These are phyloP conservation scores for Carduelis carduelis DNA, from an alignment of 2,797 vertebrate species.

Conservation along the genomic window DNA sequence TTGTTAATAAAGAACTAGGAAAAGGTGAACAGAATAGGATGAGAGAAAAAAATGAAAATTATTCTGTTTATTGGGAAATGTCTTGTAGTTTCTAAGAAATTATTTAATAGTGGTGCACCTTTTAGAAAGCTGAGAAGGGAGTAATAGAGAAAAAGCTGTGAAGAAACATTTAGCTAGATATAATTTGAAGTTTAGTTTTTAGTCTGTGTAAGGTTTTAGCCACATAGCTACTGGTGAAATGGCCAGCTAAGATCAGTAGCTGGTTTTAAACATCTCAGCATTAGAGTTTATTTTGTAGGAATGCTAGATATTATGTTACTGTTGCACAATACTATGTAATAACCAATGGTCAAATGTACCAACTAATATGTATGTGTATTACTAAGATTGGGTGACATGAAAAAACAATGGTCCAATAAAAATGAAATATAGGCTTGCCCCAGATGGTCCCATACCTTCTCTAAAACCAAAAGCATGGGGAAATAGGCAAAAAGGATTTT, in stretches of 20 bases:
- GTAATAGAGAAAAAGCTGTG: not conserved
- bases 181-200: not conserved
- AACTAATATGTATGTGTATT: not conserved
- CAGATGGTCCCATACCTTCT: not conserved
- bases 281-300: not conserved
- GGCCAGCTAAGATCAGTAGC: not conserved
- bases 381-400: not conserved
- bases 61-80: not conserved
- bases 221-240: not conserved
- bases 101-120: not conserved
- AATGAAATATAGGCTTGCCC: not conserved
- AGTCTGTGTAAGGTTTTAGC: not conserved
- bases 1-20: not conserved
- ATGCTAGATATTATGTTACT: not conserved
- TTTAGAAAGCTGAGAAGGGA: not conserved
- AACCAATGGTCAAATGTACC: not conserved
- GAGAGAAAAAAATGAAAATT: not conserved
- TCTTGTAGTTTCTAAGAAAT: not conserved
- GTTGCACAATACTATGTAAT: not conserved
- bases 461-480: not conserved
- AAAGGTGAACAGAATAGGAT: not conserved
- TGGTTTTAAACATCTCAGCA: not conserved
- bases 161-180: not conserved
- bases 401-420: not conserved
- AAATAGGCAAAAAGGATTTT: not conserved